Evolutionary conservation across 2,113 vertebrate species (phyloP).

Genomic region (Lepidothrix coronata): DNA sequence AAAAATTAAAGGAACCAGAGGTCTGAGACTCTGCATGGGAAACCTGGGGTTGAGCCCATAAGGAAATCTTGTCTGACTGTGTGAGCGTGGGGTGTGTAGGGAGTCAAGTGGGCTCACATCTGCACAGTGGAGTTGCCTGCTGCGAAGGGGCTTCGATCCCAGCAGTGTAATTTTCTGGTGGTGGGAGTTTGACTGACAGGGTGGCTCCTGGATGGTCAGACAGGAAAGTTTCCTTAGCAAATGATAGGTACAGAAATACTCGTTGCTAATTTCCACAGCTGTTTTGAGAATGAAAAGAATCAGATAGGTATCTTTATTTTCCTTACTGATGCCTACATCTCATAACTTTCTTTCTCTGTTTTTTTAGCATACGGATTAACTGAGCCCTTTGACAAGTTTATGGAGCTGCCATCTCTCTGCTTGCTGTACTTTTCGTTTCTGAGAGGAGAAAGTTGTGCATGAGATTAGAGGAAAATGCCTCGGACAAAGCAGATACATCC

Average conservation of each 20-base stretch:
- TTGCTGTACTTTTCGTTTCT: conserved; percentile 64
- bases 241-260: background rate
- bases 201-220: background rate
- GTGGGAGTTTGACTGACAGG: background rate
- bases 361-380: conserved; percentile 74
- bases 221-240: background rate
- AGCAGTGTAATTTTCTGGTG: background rate
- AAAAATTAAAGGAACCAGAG: background rate
- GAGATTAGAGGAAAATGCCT: conserved; percentile 87
- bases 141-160: background rate
- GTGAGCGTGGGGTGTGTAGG: background rate
- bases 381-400: conserved; percentile 72
- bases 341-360: background rate
- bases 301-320: background rate
- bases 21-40: background rate
- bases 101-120: background rate
- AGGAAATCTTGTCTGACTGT: background rate
- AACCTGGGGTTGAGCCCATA: background rate
- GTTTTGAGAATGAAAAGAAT: background rate
- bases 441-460: conserved; percentile 69
- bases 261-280: background rate
- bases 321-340: background rate
- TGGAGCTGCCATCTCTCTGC: conserved; percentile 73
- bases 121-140: background rate
- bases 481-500: conserved; percentile 98